Percentiles rank a stretch among this genome's conserved stretches.
phyloP scores from a whole-genome alignment of 2,113 vertebrate genomes.

The human region DNA sequence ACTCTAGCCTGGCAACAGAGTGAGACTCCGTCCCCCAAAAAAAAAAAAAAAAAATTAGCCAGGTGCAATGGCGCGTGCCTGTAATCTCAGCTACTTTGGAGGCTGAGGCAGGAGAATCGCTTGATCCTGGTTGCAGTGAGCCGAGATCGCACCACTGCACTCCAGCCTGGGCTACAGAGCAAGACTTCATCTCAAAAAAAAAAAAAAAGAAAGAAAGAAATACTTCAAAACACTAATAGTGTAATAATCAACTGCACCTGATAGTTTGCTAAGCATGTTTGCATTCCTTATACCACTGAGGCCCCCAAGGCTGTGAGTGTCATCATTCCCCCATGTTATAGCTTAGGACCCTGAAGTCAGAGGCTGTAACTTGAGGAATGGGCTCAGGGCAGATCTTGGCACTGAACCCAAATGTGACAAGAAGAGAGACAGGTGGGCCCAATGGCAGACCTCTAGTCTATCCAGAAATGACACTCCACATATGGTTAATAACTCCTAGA shows the following conservation, averaged over 20 bases:
- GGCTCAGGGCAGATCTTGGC: not conserved
- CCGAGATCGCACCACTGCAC: too few relatives aligned
- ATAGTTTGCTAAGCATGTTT: not conserved
- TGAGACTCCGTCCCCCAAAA: too few relatives aligned
- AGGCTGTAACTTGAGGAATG: not conserved
- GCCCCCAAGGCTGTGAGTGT: not conserved
- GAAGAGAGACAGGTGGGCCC: not conserved
- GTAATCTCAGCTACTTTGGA: too few relatives aligned
- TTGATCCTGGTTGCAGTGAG: too few relatives aligned
- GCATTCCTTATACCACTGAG: not conserved
- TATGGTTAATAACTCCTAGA: not conserved
- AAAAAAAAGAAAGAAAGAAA: not conserved
- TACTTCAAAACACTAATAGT: not conserved
- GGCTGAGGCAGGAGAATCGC: too few relatives aligned
- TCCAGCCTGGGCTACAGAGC: too few relatives aligned
- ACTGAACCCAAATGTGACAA: not conserved
- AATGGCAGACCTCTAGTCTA: not conserved
- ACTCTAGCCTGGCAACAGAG: too few relatives aligned
- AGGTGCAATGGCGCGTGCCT: too few relatives aligned
- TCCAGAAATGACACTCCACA: not conserved
- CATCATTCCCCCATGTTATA: not conserved
- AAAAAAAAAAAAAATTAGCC: too few relatives aligned
- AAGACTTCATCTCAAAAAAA: not conserved
- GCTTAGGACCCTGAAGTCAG: not conserved
- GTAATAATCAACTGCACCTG: not conserved